Conservation (phyloP, 2,888 invertebrate species). For the Hemaris fuciformis region DNA sequence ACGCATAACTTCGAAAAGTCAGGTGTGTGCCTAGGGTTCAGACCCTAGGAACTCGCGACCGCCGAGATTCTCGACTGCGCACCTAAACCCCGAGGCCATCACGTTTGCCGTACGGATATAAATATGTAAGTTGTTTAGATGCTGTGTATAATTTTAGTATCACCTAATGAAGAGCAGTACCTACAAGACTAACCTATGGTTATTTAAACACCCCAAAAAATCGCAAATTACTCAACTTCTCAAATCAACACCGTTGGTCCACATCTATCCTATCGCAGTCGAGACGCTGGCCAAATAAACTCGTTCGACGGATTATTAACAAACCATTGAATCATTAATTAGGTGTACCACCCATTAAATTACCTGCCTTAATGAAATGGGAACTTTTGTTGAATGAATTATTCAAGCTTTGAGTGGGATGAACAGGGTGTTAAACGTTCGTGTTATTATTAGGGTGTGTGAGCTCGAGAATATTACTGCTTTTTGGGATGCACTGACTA, state of each 20-base stretch:
- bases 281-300: conserved; percentile 15
- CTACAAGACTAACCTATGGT: too few species aligned
- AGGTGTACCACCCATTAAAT: conserved; percentile 18
- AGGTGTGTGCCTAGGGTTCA: too few species aligned
- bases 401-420: neutral
- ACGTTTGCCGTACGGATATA: too few species aligned
- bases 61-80: too few species aligned
- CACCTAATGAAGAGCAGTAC: too few species aligned
- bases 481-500: too few species aligned
- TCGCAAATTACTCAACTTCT: neutral
- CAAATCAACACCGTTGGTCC: neutral
- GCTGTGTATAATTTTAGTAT: too few species aligned
- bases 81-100: too few species aligned
- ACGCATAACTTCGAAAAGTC: too few species aligned
- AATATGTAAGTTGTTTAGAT: too few species aligned
- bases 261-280: neutral
- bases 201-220: too few species aligned
- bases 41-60: too few species aligned
- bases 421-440: neutral
- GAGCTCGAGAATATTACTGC: neutral
- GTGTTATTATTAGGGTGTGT: neutral
- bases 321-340: conserved; percentile 30
- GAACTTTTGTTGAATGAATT: neutral
- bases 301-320: conserved; percentile 25
- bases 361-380: conserved; percentile 2